Evolutionary conservation across 2,797 vertebrate genomes (phyloP).

Genomic region (Choloepus didactylus): DNA sequence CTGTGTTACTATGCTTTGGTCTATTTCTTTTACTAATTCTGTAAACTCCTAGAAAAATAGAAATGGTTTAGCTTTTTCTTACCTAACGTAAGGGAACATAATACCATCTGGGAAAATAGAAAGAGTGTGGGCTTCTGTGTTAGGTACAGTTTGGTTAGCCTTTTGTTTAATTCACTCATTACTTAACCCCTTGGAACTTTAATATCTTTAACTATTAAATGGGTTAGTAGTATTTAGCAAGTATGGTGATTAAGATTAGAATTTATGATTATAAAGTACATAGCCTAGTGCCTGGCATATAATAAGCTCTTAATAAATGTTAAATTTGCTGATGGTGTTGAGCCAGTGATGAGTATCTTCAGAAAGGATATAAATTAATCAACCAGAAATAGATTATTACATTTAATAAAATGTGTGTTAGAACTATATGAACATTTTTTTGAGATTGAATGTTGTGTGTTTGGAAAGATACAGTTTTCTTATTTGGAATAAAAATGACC

Average conservation of each 20-base stretch:
- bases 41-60: neutral
- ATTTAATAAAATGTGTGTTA: conserved; percentile 25
- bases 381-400: conserved; percentile 10
- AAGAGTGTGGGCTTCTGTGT: neutral
- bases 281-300: neutral
- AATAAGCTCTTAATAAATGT: neutral
- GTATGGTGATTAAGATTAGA: neutral
- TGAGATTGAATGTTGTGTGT: conserved; percentile 27
- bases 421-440: conserved; percentile 2
- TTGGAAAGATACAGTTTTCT: conserved; percentile 56
- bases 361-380: conserved; percentile 14
- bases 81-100: neutral
- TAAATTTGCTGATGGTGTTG: neutral
- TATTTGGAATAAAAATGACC: conserved; percentile 59
- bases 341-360: conserved; percentile 8
- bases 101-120: neutral
- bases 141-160: neutral
- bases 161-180: neutral
- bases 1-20: neutral
- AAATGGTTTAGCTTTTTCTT: conserved; percentile 34
- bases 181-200: neutral
- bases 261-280: neutral
- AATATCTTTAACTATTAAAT: neutral
- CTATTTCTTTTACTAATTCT: conserved; percentile 2
- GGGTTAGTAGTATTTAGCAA: neutral